Evolutionary conservation across 2,888 invertebrate species (phyloP).

Genomic region (Tridacna crocea): DNA sequence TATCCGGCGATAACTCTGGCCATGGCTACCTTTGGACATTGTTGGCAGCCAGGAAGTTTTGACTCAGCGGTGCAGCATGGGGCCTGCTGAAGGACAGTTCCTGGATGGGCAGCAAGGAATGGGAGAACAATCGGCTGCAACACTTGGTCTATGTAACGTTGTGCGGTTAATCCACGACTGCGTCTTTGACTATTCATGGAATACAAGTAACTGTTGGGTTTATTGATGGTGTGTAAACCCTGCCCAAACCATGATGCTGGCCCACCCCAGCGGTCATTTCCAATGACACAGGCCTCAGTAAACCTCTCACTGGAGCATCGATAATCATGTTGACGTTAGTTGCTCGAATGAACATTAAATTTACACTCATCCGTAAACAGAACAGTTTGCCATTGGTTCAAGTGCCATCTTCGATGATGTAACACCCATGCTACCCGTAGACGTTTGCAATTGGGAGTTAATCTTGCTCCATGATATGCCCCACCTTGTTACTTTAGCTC

Average conservation of each 20-base stretch:
- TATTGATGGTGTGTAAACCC: background rate
- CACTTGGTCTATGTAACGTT: background rate
- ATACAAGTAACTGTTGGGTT: background rate
- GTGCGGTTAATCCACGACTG: background rate
- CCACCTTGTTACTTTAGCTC: no score
- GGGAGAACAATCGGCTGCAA: background rate
- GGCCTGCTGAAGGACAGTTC: background rate
- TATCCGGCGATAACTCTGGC: background rate
- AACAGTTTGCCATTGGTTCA: background rate
- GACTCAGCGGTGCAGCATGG: background rate
- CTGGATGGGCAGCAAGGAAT: background rate
- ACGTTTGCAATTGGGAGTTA: background rate
- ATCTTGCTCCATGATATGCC: background rate
- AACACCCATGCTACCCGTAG: background rate
- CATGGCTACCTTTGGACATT: background rate
- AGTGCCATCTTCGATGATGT: background rate
- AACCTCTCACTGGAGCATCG: slow-evolving; percentile 15
- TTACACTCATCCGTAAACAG: slow-evolving; percentile 21
- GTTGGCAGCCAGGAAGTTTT: background rate
- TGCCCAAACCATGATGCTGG: background rate
- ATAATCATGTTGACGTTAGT: slow-evolving; percentile 21
- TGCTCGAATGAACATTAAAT: slow-evolving; percentile 12
- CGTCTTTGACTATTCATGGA: background rate
- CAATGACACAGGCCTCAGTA: background rate
- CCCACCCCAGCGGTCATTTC: background rate